Base-by-base conservation (phyloP, 2,888 invertebrate species). In the Blomia tropicalis region DNA sequence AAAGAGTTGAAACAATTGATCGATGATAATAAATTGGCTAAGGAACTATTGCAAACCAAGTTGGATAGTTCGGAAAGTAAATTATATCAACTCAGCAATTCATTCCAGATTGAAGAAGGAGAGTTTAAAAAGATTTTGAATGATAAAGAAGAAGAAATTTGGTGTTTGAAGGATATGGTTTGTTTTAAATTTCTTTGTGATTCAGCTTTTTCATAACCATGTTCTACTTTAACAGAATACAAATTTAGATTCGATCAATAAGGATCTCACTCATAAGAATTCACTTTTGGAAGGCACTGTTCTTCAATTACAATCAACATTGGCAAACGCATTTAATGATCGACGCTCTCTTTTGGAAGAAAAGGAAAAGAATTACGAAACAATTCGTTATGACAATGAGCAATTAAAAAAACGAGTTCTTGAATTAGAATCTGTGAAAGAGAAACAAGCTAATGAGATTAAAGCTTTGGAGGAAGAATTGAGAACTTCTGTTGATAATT, bases 391-490 rank as follows among this genome's bases (percentile, higher is more conserved):
- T 36, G 56, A 56, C 25, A 27, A 23, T 11, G 23, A 56, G 14
- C 11, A 22, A n/a, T 30, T 56, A 2, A 56, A 27, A 25, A 27
- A 36, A 32, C 56, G 56, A 19, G 56, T 56, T 56, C 14, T 30
- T n/a, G 62, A 54, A 11, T 29, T 36, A 19, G 56, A 56, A 23
- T 19, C 27, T 17, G 23, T 56, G 2, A n/a, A 23, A 23, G 43
- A 54, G 5, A 56, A 62, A 43, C 27, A 61, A 41, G 4, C 11
- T 1, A 44, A 41, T 7, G 32, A 51, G 27, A 36, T 62, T 27
- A 56, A 62, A 56, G 14, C 54, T 17, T 31, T 62, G 43, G 62
- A 62, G 23, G 25, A 54, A n/a, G 54, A 56, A 62, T 30, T 56
- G n/a, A 27, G 56, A 19, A 23, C 17, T 3, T 56, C 56, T 14